phyloP scores from a whole-genome alignment of 2,113 vertebrate species.

The Macquaria ambigua region DNA sequence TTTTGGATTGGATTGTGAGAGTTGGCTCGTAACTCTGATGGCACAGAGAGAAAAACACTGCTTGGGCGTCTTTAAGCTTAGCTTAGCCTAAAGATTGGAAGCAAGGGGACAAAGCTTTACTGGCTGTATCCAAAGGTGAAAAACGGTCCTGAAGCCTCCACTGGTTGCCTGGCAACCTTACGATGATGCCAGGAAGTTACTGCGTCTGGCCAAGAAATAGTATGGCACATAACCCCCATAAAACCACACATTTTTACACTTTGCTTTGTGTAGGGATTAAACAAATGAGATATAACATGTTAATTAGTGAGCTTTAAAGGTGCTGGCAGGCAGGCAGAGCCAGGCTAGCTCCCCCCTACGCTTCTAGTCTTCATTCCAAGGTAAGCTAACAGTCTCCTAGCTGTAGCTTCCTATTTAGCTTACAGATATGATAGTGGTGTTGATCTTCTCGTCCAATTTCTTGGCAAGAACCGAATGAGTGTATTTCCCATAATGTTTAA shows the following conservation, averaged over 20 bases:
- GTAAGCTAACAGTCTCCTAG: neutral
- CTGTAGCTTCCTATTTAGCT: neutral
- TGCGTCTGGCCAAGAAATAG: neutral
- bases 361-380: neutral
- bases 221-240: neutral
- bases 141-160: neutral
- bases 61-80: neutral
- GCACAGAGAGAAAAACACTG: slow-evolving; percentile 1
- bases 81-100: neutral
- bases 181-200: neutral
- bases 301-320: neutral
- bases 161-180: neutral
- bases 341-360: no score
- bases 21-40: slow-evolving; percentile 2
- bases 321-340: no score
- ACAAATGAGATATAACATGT: neutral
- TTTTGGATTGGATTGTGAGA: slow-evolving; percentile 23
- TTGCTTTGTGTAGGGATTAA: no score
- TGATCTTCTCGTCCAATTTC: neutral
- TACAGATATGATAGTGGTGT: neutral
- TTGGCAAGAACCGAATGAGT: neutral
- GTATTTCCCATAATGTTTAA: no score
- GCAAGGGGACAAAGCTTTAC: neutral
- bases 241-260: neutral
- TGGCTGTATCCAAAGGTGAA: neutral